These are phyloP conservation scores for Noctuana brunneofusca DNA, from an alignment of 2,888 invertebrate genomes.

Conservation along the genomic window DNA sequence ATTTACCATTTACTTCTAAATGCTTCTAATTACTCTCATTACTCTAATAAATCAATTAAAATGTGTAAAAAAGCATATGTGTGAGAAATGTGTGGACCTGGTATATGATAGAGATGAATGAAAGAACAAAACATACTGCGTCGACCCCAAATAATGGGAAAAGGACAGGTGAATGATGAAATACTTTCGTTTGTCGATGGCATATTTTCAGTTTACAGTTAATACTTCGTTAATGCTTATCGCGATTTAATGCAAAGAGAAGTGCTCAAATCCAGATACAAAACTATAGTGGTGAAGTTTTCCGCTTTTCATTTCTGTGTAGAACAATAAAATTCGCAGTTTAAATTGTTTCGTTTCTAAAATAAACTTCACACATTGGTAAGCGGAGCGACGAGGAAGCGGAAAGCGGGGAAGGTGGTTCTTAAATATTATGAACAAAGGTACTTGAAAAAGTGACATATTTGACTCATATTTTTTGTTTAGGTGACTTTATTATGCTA, in stretches of 20 bases:
- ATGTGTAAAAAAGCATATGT: no score
- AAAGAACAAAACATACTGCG: no score
- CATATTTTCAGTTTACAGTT: slow-evolving; percentile 10
- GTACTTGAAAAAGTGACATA: no score
- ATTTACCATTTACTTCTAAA: no score
- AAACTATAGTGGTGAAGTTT: slow-evolving; percentile 41
- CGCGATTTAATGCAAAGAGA: slow-evolving; percentile 37
- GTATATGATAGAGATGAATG: no score
- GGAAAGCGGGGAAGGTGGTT: slow-evolving; percentile 34
- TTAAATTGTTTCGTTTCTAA: slow-evolving; percentile 42
- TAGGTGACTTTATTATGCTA: no score
- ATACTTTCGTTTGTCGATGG: not conserved
- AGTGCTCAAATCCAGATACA: slow-evolving; percentile 36
- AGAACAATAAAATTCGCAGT: slow-evolving; percentile 44
- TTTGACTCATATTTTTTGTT: no score
- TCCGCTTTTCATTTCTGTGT: slow-evolving; percentile 37
- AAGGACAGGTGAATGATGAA: not conserved
- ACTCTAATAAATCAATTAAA: no score
- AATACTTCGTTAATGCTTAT: slow-evolving; percentile 32
- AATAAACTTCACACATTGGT: slow-evolving; percentile 14
- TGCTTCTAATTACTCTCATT: no score
- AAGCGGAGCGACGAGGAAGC: slow-evolving; percentile 13
- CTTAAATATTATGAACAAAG: no score
- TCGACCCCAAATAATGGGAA: no score
- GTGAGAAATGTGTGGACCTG: no score